Base-by-base conservation (phyloP, 2,113 vertebrate species). In the Hydrolagus affinis region DNA sequence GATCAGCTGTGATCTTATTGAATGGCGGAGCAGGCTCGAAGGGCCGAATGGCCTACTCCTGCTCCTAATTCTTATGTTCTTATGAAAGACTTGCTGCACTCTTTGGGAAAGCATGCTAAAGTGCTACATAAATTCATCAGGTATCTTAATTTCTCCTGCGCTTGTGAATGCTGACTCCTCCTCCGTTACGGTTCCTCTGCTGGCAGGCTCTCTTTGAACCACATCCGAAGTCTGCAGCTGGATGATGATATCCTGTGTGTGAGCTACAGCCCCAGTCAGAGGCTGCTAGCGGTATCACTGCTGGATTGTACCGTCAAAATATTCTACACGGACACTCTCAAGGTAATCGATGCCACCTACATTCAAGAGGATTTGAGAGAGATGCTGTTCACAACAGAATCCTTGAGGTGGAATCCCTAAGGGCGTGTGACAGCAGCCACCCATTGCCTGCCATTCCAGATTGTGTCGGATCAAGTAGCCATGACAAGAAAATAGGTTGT, bases 231-330 rank as follows among this genome's bases (percentile, higher is more conserved):
- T 1, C 91, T 99, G 86, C 95, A 98, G 88, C 88, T 99, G 89
- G 97, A 98, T 83, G 97, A 99, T 85, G 97, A 98, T 0, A 95
- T 99, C 11, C 89, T 99, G 68, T 97, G 95, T 86, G 96, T 99
- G 86, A 92, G 94, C 80, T 94, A 94, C 87, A 97, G 96, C 87
- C 98, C 97, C 15, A 92, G 95, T 86, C 94, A 96, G 86, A 93
- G 96, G 9, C 90, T 99, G 86, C 86, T 99, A 88, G 96, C 97
- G 0, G 95, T 95, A 30, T 97, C 97, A 60, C 87, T 99, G 85
- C 88, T 99, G 11, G 98, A 99, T 90, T 98, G 95, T 88, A 99
- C 98, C 0, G 96, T 99, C 87, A 99, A 99, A 88, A 68, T 98
- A 88, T 99, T 99, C 93, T 98, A 96, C 70, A 87, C 93, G 0